Evolutionary conservation across 2,888 invertebrate genomes (phyloP), one percentile per base, ranked within the genome.

Genomic region (Agrilus biguttatus): DNA sequence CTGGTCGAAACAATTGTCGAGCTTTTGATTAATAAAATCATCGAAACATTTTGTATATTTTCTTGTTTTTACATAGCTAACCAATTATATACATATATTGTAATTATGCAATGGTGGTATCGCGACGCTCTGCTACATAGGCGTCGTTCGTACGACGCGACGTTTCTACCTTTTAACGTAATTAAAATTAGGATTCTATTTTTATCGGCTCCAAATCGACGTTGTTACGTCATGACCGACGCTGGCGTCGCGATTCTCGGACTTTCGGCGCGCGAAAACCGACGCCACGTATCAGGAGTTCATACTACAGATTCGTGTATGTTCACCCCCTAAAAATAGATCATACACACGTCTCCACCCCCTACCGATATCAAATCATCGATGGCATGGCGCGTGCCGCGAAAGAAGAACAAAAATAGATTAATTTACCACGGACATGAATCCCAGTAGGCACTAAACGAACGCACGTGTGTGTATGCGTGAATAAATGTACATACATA

Each of bases 161-260:
- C 23, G 23, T 23, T 10, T 10, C 28, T 28, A 10, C 10, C 10
- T 10, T 28, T 2, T 10, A 10, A 3, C 3, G 8, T 10, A 28
- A 28, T 28, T 28, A 28, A 28, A 28, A 28, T 28, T 8, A 28
- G 8, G 1, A 10, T 28, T 28, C 28, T 28, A 28, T 28, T 28
- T 28, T 28, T 28, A 28, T 28, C 28, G 28, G 33, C 21, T 32
- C 36, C 42, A 43, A 35, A 42, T 46, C 44, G 51, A 56, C 59
- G 61, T 59, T 63, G 63, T 65, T 67, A 69, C 66, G 70, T 68
- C 68, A 67, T 67, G 28, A 28, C 28, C 28, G 28, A 28, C 28
- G 28, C 28, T 10, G 57, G 70, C 70, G 68, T 55, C 48, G 39
- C 55, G 53, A 65, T 44, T 49, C 41, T 42, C 45, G 38, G 62